A percentile compares a stretch with the other conserved stretches of the same genome.
Evolutionary conservation across 2,888 invertebrate genomes (phyloP).

Genomic region (Pyrrhosoma nymphula): DNA sequence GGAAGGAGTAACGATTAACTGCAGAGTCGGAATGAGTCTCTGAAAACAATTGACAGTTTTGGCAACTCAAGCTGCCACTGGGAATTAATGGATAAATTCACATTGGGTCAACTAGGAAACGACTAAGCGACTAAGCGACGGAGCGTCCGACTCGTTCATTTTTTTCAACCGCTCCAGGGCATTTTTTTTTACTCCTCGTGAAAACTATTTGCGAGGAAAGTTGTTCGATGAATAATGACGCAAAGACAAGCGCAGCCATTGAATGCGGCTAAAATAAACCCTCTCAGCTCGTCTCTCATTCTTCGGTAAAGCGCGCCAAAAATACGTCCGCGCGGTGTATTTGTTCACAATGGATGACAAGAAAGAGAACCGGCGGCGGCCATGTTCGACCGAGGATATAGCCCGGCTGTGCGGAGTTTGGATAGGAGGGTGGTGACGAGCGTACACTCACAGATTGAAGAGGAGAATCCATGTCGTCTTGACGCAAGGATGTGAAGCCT

Average conservation of each 20-base stretch:
- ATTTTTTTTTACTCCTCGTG: neutral
- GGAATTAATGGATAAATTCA: too few species aligned
- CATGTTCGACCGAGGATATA: neutral
- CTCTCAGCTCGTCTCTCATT: neutral
- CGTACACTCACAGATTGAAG: too few species aligned
- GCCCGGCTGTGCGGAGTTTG: neutral
- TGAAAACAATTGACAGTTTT: too few species aligned
- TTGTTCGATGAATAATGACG: neutral
- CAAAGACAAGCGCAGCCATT: neutral
- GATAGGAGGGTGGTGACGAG: neutral
- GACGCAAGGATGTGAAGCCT: too few species aligned
- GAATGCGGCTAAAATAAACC: neutral
- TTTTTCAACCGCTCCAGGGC: neutral
- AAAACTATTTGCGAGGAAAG: neutral
- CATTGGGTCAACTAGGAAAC: too few species aligned
- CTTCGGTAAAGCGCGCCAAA: neutral
- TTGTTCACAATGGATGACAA: conserved; percentile 28
- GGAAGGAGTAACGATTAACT: too few species aligned
- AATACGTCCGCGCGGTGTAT: neutral
- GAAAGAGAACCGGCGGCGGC: neutral
- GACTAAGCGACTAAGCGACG: too few species aligned
- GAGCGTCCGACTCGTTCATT: neutral
- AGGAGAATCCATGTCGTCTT: too few species aligned
- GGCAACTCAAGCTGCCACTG: too few species aligned
- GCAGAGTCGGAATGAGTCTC: too few species aligned